Evolutionary conservation across 2,797 vertebrate genomes (phyloP).

Genomic region (Uromys caudimaculatus): DNA sequence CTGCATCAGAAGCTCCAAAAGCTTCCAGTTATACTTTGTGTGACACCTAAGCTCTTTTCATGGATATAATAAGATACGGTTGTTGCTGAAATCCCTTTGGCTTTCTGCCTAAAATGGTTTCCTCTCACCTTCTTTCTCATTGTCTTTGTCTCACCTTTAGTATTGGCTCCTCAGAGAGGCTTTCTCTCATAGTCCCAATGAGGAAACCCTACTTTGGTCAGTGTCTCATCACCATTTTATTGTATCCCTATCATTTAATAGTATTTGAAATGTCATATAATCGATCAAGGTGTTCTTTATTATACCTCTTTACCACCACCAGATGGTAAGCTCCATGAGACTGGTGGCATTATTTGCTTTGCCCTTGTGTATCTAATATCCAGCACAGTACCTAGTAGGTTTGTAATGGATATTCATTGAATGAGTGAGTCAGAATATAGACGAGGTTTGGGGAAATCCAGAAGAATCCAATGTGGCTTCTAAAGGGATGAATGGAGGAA

Average conservation of each 20-base stretch:
- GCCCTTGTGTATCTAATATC: neutral
- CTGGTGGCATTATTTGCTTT: neutral
- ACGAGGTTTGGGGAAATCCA: neutral
- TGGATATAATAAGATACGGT: neutral
- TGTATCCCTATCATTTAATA: neutral
- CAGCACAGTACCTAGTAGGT: neutral
- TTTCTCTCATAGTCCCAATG: neutral
- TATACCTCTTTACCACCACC: neutral
- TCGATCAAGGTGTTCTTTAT: neutral
- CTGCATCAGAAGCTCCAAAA: neutral
- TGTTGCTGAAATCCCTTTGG: constrained; percentile 32
- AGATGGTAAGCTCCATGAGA: neutral
- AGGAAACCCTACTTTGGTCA: neutral
- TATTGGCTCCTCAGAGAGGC: neutral
- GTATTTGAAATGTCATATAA: neutral
- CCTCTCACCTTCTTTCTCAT: neutral
- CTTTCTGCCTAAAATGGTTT: neutral
- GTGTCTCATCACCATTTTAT: neutral
- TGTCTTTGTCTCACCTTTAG: neutral
- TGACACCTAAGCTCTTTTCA: constrained; percentile 48
- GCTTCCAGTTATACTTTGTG: neutral
- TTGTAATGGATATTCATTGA: constrained; percentile 20
- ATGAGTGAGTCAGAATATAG: neutral
- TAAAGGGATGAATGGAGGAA: constrained; percentile 54
- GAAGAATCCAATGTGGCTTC: constrained; percentile 50